Conservation (phyloP, 1,140 invertebrate species). For the Chironomus tepperi region DNA sequence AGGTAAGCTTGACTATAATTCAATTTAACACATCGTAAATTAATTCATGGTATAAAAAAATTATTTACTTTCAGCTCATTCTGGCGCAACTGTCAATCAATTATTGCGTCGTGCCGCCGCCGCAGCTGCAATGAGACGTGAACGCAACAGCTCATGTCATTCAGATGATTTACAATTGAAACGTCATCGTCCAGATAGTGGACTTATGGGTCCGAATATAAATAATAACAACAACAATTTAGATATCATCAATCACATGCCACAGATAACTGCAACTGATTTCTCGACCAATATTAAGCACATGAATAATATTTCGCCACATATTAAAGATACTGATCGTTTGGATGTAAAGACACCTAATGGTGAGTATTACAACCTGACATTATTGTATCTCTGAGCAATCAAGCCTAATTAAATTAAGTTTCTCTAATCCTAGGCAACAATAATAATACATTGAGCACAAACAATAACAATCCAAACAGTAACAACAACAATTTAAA, state of each 20-base stretch:
- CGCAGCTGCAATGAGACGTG: slow-evolving; percentile 49
- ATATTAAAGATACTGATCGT: slow-evolving; percentile 43
- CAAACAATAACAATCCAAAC: slow-evolving; percentile 26
- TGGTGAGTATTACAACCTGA: neutral
- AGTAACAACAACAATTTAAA: slow-evolving; percentile 41
- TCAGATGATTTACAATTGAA: slow-evolving; percentile 48
- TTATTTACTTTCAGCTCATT: slow-evolving; percentile 29
- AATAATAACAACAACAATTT: slow-evolving; percentile 46
- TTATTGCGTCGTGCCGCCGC: slow-evolving; percentile 55
- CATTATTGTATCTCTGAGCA: no score
- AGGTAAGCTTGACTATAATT: slow-evolving; percentile 2
- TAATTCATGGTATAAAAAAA: neutral
- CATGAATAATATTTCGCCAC: slow-evolving; percentile 48
- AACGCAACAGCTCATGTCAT: slow-evolving; percentile 47
- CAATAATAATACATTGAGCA: slow-evolving; percentile 9
- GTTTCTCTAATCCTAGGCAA: slow-evolving; percentile 24
- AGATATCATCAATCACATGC: slow-evolving; percentile 40
- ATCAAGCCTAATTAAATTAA: neutral
- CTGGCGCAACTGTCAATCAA: slow-evolving; percentile 49
- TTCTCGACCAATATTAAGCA: slow-evolving; percentile 56
- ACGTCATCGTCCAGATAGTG: slow-evolving; percentile 40
- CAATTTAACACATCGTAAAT: neutral
- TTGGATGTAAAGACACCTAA: slow-evolving; percentile 18
- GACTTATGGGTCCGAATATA: slow-evolving; percentile 39
- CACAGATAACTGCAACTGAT: slow-evolving; percentile 57